Conservation (phyloP, 2,888 invertebrate genomes). For the Pseudeuparius sepicola region DNA sequence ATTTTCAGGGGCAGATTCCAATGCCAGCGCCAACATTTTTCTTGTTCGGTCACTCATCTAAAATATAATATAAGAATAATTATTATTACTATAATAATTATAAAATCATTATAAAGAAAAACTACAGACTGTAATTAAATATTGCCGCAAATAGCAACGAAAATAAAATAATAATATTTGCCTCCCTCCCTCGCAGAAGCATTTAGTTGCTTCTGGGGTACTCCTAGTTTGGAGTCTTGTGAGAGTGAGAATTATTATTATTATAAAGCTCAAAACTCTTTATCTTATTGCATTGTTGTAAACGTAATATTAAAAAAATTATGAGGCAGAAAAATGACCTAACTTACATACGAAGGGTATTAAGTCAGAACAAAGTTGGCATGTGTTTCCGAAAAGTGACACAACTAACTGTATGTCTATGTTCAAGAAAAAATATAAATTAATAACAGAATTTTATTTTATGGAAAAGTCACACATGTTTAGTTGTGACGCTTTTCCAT, state of each 20-base stretch:
- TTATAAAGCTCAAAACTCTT: neutral
- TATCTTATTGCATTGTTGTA: neutral
- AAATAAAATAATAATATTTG: too few species aligned
- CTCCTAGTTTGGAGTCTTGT: too few species aligned
- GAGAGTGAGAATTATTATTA: neutral
- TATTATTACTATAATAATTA: too few species aligned
- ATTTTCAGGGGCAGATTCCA: too few species aligned
- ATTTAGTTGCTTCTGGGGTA: too few species aligned
- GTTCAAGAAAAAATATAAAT: constrained; percentile 1
- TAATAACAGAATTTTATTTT: neutral
- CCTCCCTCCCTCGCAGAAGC: too few species aligned
- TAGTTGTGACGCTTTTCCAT: constrained; percentile 1
- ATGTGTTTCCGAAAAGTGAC: neutral
- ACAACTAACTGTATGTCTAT: constrained; percentile 1
- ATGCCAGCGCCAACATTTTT: constrained; percentile 1
- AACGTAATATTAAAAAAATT: constrained; percentile 1
- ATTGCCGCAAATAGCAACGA: neutral
- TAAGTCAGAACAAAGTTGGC: neutral
- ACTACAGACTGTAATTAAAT: neutral
- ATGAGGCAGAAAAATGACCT: neutral
- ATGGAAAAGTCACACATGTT: neutral
- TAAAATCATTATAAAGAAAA: neutral
- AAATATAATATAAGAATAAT: neutral
- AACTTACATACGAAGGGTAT: neutral
- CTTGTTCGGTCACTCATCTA: constrained; percentile 2